phyloP scores from a whole-genome alignment of 2,888 invertebrate genomes.

The Hirtodrosophila cameraria region DNA sequence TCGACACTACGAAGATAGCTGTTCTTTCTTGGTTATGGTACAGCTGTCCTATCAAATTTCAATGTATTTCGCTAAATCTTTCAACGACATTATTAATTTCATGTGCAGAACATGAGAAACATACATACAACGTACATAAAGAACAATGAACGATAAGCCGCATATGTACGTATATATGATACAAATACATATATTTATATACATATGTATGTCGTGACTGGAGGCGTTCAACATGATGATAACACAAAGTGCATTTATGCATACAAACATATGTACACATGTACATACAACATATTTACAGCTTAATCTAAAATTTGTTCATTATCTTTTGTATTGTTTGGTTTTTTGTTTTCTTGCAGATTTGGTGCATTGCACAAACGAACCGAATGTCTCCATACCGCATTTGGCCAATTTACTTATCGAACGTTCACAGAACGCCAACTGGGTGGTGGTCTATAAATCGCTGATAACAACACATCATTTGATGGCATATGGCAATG shows the following conservation, averaged over 20 bases:
- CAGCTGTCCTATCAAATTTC: constrained; percentile 12
- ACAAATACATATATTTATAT: constrained; percentile 4
- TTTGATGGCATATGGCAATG: constrained; percentile 99
- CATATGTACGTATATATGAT: constrained; percentile 20
- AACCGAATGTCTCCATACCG: constrained; percentile 99
- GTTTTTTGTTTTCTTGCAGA: constrained; percentile 88
- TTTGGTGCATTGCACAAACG: constrained; percentile 99
- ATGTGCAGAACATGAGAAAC: constrained; percentile 9
- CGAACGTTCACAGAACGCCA: constrained; percentile 98
- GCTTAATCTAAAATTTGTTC: not conserved
- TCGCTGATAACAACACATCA: constrained; percentile 99
- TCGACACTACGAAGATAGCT: too few species aligned
- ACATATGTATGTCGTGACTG: not conserved
- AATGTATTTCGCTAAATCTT: constrained; percentile 9
- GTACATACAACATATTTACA: not conserved
- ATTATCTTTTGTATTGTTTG: constrained; percentile 13
- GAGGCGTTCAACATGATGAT: constrained; percentile 8
- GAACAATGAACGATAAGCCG: constrained; percentile 25
- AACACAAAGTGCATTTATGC: not conserved
- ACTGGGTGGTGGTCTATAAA: constrained; percentile 99
- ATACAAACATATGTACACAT: not conserved
- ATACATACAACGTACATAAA: too few species aligned
- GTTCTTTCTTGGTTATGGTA: too few species aligned
- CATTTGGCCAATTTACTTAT: constrained; percentile 99
- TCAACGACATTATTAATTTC: constrained; percentile 3